A percentile compares a stretch with the other conserved stretches of the same genome.
Conservation (phyloP, 2,888 invertebrate species). For the Sphinx pinastri region DNA sequence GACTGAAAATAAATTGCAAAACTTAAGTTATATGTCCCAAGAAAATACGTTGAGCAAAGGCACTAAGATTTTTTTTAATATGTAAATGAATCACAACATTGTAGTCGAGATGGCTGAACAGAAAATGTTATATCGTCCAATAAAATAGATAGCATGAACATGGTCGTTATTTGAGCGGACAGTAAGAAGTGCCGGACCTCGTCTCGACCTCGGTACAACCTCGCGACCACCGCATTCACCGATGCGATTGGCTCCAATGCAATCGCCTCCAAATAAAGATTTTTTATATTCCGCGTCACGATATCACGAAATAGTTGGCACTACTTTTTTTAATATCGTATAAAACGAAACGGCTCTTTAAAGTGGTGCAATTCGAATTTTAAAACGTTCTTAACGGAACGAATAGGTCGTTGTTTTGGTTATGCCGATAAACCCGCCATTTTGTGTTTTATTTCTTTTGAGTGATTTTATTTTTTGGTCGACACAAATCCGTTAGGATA, state of each 20-base stretch:
- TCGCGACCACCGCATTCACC: conserved; percentile 73
- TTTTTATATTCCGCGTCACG: conserved; percentile 65
- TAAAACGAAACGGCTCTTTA: conserved; percentile 46
- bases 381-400: conserved; percentile 44
- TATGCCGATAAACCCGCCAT: conserved; percentile 23
- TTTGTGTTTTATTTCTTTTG: conserved; percentile 14
- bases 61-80: background rate
- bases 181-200: conserved; percentile 52
- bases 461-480: background rate
- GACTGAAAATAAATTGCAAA: no score
- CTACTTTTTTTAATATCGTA: conserved; percentile 44
- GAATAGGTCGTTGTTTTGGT: conserved; percentile 29
- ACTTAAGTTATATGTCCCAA: background rate
- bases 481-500: background rate
- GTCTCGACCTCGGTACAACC: conserved; percentile 71
- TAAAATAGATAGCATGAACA: conserved; percentile 26
- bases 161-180: conserved; percentile 44
- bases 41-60: background rate
- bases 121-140: conserved; percentile 25
- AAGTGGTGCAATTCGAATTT: conserved; percentile 57
- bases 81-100: conserved; percentile 5
- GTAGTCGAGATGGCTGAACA: background rate
- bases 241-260: conserved; percentile 71
- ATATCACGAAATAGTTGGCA: conserved; percentile 45
- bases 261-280: conserved; percentile 74